These are phyloP conservation scores for Anagrus nilaparvatae DNA, from an alignment of 1,140 invertebrate genomes.

Conservation along the genomic window DNA sequence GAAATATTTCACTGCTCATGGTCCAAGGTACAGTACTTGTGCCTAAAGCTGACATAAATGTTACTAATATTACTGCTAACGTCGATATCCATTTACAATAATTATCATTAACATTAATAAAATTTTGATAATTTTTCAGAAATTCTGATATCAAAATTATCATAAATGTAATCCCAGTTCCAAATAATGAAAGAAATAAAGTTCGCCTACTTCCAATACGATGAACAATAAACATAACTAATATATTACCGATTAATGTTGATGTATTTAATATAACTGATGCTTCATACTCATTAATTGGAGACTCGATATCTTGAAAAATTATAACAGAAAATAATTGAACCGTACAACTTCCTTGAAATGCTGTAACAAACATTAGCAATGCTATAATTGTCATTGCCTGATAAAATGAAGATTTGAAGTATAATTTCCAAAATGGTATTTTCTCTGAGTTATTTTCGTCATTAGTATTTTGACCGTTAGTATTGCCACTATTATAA, in stretches of 20 bases:
- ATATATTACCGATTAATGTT: neutral
- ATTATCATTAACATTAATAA: neutral
- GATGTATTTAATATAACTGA: neutral
- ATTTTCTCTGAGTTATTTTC: too few species aligned
- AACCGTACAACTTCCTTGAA: neutral
- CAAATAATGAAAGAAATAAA: neutral
- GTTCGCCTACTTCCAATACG: neutral
- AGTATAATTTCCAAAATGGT: too few species aligned
- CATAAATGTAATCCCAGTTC: neutral
- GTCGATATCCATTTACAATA: neutral
- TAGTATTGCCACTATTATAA: too few species aligned
- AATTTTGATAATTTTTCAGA: too few species aligned
- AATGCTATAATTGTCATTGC: too few species aligned
- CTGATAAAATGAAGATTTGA: too few species aligned
- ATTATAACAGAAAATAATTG: neutral
- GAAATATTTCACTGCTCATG: neutral
- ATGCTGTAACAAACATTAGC: slow-evolving; percentile 1
- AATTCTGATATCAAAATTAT: too few species aligned
- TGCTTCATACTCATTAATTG: neutral
- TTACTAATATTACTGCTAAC: neutral
- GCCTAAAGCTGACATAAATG: neutral
- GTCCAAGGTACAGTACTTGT: neutral
- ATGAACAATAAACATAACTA: neutral
- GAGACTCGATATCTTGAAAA: neutral
- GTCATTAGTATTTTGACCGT: too few species aligned